Conservation (phyloP, 2,113 vertebrate species). For the Barbus barbus region DNA sequence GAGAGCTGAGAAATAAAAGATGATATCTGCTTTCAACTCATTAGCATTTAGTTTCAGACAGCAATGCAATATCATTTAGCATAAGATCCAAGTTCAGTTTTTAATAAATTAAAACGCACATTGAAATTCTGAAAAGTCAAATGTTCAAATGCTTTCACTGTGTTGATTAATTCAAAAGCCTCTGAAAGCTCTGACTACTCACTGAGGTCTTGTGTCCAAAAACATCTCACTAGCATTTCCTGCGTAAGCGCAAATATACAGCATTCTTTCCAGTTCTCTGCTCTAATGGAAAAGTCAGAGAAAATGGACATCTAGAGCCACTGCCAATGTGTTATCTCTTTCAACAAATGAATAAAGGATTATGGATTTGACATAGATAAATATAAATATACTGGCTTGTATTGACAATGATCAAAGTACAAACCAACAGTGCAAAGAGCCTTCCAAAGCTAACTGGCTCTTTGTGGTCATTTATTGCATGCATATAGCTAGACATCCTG, state of each 20-base stretch:
- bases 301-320: not conserved
- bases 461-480: slow-evolving; percentile 33
- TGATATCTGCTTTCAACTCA: not conserved
- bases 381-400: slow-evolving; percentile 2
- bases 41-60: not conserved
- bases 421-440: slow-evolving; percentile 26
- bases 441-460: not conserved
- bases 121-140: not conserved
- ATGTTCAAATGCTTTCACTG: not conserved
- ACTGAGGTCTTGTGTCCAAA: not conserved
- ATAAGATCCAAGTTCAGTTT: not conserved
- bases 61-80: not conserved
- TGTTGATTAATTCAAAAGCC: slow-evolving; percentile 12
- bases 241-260: not conserved
- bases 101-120: not conserved
- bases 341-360: slow-evolving; percentile 24
- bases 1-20: not conserved
- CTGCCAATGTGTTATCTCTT: not conserved
- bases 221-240: not conserved
- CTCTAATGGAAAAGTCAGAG: slow-evolving; percentile 21
- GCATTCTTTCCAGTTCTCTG: not conserved
- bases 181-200: not conserved
- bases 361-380: not conserved
- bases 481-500: not conserved
- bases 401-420: not conserved